These are phyloP conservation scores for Sciaenops ocellatus DNA, from an alignment of 2,797 vertebrate species.

Conservation along the genomic window DNA sequence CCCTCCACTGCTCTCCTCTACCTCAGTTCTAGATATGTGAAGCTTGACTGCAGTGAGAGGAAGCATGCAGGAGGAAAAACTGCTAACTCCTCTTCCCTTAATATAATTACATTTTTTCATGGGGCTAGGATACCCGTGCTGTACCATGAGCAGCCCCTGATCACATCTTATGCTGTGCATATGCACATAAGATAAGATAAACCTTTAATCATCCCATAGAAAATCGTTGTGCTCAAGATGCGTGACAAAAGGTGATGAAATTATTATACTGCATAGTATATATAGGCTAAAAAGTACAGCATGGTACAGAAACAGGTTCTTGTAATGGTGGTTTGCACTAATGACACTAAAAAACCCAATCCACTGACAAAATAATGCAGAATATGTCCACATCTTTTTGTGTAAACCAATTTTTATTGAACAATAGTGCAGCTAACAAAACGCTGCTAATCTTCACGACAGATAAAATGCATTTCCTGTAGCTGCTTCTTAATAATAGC, in stretches of 20 bases:
- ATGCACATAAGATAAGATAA: not conserved
- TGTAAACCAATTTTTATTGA: constrained; percentile 2
- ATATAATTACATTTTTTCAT: constrained; percentile 25
- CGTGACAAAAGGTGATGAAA: not conserved
- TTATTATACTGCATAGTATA: not conserved
- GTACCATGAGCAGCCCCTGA: constrained; percentile 3
- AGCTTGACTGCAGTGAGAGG: constrained; percentile 67
- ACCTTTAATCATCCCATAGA: not conserved
- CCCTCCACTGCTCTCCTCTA: constrained; percentile 56
- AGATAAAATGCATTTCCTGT: constrained; percentile 4
- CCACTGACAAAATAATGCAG: not conserved
- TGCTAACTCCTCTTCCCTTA: constrained; percentile 40
- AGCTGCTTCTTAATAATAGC: constrained; percentile 12
- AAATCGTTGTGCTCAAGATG: not conserved
- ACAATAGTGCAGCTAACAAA: constrained; percentile 13
- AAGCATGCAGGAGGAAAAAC: constrained; percentile 44
- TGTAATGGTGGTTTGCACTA: constrained; percentile 3
- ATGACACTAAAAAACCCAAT: constrained; percentile 4
- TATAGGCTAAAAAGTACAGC: not conserved
- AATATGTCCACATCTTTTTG: not conserved
- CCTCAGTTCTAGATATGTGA: constrained; percentile 58
- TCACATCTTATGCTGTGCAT: constrained; percentile 6
- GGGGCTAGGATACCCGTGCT: constrained; percentile 13
- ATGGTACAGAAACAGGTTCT: not conserved
- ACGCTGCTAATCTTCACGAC: not conserved